Evolutionary conservation across 2,888 invertebrate genomes (phyloP).

Genomic region (Augiades crinisus): DNA sequence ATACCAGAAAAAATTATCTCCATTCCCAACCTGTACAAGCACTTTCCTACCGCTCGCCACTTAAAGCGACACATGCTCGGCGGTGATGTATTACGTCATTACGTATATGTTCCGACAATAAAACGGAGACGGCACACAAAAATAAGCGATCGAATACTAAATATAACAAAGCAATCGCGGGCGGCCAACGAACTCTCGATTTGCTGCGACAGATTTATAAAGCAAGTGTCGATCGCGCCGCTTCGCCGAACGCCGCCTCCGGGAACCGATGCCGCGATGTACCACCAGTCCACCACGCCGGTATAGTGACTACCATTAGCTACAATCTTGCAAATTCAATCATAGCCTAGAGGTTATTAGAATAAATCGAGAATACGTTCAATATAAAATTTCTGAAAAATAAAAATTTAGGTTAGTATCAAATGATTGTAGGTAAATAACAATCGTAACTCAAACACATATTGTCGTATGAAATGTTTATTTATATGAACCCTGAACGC

Average conservation of each 20-base stretch:
- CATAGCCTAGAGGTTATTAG: too few relatives aligned
- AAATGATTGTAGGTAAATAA: too few relatives aligned
- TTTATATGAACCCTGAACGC: too few relatives aligned
- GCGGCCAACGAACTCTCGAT: conserved; percentile 49
- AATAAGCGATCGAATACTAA: conserved; percentile 24
- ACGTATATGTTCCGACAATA: conserved; percentile 25
- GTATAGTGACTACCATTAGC: too few relatives aligned
- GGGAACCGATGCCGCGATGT: not conserved
- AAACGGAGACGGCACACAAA: conserved; percentile 23
- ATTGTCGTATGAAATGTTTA: too few relatives aligned
- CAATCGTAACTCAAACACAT: too few relatives aligned
- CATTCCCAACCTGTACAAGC: conserved; percentile 14
- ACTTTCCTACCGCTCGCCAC: conserved; percentile 11
- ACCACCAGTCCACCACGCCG: too few relatives aligned
- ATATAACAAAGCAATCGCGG: conserved; percentile 29
- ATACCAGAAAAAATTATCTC: not conserved
- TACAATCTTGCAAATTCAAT: too few relatives aligned
- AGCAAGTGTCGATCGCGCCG: conserved; percentile 4
- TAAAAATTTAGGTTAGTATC: too few relatives aligned
- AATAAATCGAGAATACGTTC: too few relatives aligned
- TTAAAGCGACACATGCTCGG: conserved; percentile 19
- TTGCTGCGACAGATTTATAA: conserved; percentile 59
- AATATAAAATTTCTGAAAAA: too few relatives aligned
- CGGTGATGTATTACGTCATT: conserved; percentile 26
- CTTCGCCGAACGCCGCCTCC: conserved; percentile 15